A percentile compares a stretch with the other conserved stretches of the same genome.
Evolutionary conservation across 2,888 invertebrate genomes (phyloP).

Genomic region (Urechis unicinctus): DNA sequence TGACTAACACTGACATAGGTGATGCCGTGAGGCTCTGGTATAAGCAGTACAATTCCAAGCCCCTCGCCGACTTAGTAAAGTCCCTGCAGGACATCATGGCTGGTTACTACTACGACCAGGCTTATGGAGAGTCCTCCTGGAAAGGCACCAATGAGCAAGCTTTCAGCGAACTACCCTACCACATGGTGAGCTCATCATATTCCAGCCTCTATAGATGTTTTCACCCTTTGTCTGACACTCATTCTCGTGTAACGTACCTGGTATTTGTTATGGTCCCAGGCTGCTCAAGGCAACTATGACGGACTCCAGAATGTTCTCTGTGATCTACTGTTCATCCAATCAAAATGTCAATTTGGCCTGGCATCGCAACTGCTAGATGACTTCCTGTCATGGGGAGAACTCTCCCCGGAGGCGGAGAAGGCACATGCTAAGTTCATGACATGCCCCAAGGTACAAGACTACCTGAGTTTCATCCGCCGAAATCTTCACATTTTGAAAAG

Average conservation of each 20-base stretch:
- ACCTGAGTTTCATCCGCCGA: conserved; percentile 36
- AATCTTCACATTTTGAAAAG: conserved; percentile 40
- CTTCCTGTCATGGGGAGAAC: conserved; percentile 23
- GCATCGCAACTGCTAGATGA: conserved; percentile 38
- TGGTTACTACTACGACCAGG: conserved; percentile 35
- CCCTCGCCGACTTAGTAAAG: too few species aligned
- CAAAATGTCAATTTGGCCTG: conserved; percentile 37
- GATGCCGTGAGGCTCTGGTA: too few species aligned
- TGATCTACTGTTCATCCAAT: conserved; percentile 34
- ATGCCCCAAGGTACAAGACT: not conserved
- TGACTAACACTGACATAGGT: too few species aligned
- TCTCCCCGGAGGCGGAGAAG: not conserved
- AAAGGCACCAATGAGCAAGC: conserved; percentile 30
- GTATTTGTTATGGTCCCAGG: conserved; percentile 21
- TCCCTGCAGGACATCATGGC: too few species aligned
- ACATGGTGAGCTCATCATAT: conserved; percentile 37
- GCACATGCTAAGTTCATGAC: not conserved
- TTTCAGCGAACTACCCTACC: conserved; percentile 41
- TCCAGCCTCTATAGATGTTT: too few species aligned
- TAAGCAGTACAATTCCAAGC: too few species aligned
- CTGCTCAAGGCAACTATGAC: conserved; percentile 25
- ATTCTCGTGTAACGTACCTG: too few species aligned
- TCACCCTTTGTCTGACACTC: too few species aligned
- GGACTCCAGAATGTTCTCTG: conserved; percentile 32
- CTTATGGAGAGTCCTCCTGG: conserved; percentile 28